Evolutionary conservation across 2,888 invertebrate genomes (phyloP).

Genomic region (Nomada ferruginata): DNA sequence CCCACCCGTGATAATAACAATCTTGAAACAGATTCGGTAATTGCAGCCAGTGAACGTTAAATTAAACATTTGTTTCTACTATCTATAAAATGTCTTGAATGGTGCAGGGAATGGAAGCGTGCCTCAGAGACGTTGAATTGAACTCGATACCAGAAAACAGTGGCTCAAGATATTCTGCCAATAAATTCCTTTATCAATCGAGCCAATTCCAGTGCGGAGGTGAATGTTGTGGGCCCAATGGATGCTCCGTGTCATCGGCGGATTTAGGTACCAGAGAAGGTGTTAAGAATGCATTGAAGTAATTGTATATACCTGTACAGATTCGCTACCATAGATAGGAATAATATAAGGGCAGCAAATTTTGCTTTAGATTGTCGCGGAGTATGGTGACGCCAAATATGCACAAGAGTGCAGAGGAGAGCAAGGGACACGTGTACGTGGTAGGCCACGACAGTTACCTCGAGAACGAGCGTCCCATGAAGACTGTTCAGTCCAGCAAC

Average conservation of each 20-base stretch:
- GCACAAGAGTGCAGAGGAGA: background rate
- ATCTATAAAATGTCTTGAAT: background rate
- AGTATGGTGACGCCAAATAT: slow-evolving; percentile 24
- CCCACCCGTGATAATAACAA: slow-evolving; percentile 27
- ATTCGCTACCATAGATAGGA: too few relatives aligned
- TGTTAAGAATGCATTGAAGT: slow-evolving; percentile 44
- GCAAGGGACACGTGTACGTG: background rate
- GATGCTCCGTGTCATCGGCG: slow-evolving; percentile 1
- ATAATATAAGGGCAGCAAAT: background rate
- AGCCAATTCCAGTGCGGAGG: slow-evolving; percentile 20
- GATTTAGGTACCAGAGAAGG: background rate
- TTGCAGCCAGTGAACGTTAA: background rate
- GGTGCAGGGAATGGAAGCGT: slow-evolving; percentile 33
- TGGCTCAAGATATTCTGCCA: slow-evolving; percentile 4
- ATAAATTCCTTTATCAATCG: background rate
- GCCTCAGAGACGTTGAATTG: slow-evolving; percentile 26
- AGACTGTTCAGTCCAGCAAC: background rate
- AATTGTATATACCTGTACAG: slow-evolving; percentile 9
- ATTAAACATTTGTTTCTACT: background rate
- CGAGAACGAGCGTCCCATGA: background rate
- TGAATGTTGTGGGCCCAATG: slow-evolving; percentile 21
- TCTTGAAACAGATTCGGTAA: slow-evolving; percentile 19
- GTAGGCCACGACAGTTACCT: background rate
- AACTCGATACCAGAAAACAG: slow-evolving; percentile 1
- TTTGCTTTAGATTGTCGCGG: slow-evolving; percentile 23